Conservation (phyloP, 2,888 invertebrate genomes). For the Habroteleia sp. region DNA sequence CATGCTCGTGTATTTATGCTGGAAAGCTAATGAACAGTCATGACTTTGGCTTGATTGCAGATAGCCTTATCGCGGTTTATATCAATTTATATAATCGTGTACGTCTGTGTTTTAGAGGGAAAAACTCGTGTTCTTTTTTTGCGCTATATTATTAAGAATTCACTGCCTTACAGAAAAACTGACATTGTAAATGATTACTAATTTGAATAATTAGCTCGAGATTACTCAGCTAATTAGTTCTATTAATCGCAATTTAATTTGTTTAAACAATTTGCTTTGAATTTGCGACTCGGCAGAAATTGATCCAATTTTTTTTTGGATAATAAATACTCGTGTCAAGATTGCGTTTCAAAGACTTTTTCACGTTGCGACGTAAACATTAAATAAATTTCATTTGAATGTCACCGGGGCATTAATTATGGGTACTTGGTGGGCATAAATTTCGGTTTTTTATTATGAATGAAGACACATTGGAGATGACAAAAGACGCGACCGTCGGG, state of each 20-base stretch:
- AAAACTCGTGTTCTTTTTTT: constrained; percentile 9
- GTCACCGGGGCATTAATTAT: constrained; percentile 30
- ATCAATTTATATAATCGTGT: constrained; percentile 38
- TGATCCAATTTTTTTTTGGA: constrained; percentile 7
- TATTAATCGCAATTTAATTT: too few species aligned
- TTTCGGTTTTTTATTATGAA: constrained; percentile 34
- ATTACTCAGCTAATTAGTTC: too few species aligned
- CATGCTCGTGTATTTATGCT: constrained; percentile 31
- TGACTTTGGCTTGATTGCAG: constrained; percentile 21
- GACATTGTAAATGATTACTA: too few species aligned
- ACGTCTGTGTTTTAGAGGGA: constrained; percentile 8
- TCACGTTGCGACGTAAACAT: constrained; percentile 9
- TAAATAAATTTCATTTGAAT: constrained; percentile 20
- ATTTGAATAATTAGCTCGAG: too few species aligned
- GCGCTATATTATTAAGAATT: too few species aligned
- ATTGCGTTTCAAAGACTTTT: constrained; percentile 4
- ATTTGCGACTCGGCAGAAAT: neutral
- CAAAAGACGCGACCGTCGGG: constrained; percentile 34
- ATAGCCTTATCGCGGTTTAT: constrained; percentile 25
- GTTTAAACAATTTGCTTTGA: neutral
- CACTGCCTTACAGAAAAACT: too few species aligned
- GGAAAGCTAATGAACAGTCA: constrained; percentile 38
- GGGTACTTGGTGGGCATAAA: constrained; percentile 15
- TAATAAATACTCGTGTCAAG: constrained; percentile 9
- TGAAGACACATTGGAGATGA: constrained; percentile 36